A percentile compares a stretch with the other conserved stretches of the same genome.
Evolutionary conservation across 1,140 invertebrate species (phyloP).

Genomic region (Oppia nitens): DNA sequence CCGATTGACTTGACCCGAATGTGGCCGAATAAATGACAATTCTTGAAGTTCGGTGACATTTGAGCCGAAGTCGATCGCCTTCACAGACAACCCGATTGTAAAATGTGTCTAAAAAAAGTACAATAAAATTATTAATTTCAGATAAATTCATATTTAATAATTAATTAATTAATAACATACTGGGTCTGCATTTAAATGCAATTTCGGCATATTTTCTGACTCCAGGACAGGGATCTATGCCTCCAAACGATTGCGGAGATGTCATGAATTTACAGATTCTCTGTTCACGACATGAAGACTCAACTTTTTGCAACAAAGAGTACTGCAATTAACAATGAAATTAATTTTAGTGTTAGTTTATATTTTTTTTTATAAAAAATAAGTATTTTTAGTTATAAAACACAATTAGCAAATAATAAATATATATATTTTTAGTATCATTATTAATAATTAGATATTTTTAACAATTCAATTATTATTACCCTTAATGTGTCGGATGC

Average conservation of each 20-base stretch:
- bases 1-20: conserved; percentile 70
- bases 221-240: conserved; percentile 62
- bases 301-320: conserved; percentile 75
- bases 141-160: not conserved
- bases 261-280: conserved; percentile 68
- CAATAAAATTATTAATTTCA: not conserved
- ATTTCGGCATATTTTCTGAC: conserved; percentile 73
- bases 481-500: conserved; percentile 26
- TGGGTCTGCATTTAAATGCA: conserved; percentile 81
- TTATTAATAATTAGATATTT: too few species aligned
- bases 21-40: conserved; percentile 77
- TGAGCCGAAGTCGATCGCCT: conserved; percentile 54
- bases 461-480: conserved; percentile 12
- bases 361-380: too few species aligned
- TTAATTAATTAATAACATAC: conserved; percentile 44
- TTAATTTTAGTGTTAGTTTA: too few species aligned
- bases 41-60: conserved; percentile 36
- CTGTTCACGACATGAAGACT: conserved; percentile 78
- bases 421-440: too few species aligned
- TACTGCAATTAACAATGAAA: too few species aligned
- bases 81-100: conserved; percentile 75
- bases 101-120: conserved; percentile 59
- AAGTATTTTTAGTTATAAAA: too few species aligned
- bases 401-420: too few species aligned
- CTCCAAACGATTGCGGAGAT: conserved; percentile 52